phyloP scores from a whole-genome alignment of 2,797 vertebrate species.

The Trachops cirrhosus region DNA sequence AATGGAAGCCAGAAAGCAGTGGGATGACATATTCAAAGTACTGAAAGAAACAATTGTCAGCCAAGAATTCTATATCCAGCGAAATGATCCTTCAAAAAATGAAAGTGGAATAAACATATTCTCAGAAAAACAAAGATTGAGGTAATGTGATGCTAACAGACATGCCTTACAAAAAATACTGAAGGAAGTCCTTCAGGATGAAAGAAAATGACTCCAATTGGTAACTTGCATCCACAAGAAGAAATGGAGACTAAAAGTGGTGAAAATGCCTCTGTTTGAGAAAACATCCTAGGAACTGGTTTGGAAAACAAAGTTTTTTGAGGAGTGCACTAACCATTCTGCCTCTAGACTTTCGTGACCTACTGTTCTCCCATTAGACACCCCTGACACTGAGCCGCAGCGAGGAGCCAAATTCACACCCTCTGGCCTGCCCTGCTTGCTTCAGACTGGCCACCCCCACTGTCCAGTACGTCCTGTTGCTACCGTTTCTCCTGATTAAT shows the following conservation, averaged over 20 bases:
- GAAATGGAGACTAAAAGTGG: background rate
- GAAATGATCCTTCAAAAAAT: conserved; percentile 18
- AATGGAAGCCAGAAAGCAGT: background rate
- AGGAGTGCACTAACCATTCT: background rate
- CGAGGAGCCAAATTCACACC: background rate
- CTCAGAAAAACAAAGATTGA: background rate
- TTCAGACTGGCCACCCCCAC: background rate
- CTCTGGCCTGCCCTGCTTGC: background rate
- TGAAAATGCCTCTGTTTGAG: background rate
- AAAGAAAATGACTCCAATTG: background rate
- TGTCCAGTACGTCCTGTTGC: background rate
- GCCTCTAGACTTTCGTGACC: background rate
- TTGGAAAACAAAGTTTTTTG: background rate
- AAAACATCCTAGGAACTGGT: background rate
- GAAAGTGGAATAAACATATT: background rate
- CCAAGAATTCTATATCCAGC: background rate
- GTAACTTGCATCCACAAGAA: background rate
- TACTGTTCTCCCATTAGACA: background rate
- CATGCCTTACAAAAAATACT: background rate
- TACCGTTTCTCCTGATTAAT: background rate
- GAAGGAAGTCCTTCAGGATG: background rate
- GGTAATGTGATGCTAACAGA: background rate
- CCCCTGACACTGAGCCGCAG: background rate
- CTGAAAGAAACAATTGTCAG: background rate
- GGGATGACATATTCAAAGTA: background rate